Evolutionary conservation across 92 coral and sea anemone genomes (phyloP).

Genomic region (Umimayanthus kanabou): DNA sequence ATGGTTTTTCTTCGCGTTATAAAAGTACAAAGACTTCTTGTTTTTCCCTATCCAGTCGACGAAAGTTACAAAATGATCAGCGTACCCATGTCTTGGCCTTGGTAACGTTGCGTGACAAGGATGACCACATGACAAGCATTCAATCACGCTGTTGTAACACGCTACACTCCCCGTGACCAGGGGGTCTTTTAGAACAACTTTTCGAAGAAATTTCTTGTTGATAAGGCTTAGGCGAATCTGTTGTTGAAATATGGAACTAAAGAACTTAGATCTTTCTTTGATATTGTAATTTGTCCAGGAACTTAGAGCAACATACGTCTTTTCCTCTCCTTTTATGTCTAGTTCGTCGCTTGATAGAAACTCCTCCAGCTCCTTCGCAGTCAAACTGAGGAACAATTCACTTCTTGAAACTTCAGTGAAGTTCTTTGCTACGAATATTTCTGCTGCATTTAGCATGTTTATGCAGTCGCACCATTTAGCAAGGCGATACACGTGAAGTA

Average conservation of each 20-base stretch:
- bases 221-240: slow-evolving; percentile 7
- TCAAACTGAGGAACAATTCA: neutral
- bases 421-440: slow-evolving; percentile 1
- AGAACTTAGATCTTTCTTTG: neutral
- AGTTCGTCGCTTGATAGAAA: slow-evolving; percentile 13
- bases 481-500: neutral
- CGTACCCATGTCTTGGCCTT: slow-evolving; percentile 27
- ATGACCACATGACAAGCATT: neutral
- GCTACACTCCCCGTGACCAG: neutral
- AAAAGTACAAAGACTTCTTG: neutral
- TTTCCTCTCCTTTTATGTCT: neutral
- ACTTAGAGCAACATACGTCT: neutral
- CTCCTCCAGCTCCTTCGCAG: slow-evolving; percentile 2
- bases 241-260: neutral
- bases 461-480: neutral
- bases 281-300: neutral
- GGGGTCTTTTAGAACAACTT: slow-evolving; percentile 24
- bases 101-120: neutral
- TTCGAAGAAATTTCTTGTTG: neutral
- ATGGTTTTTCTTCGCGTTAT: neutral
- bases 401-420: slow-evolving; percentile 11
- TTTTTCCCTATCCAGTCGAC: slow-evolving; percentile 8
- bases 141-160: neutral
- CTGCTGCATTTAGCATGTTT: neutral
- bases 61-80: slow-evolving; percentile 2